Evolutionary conservation across 2,113 vertebrate genomes (phyloP).

Genomic region (Geococcyx californianus): DNA sequence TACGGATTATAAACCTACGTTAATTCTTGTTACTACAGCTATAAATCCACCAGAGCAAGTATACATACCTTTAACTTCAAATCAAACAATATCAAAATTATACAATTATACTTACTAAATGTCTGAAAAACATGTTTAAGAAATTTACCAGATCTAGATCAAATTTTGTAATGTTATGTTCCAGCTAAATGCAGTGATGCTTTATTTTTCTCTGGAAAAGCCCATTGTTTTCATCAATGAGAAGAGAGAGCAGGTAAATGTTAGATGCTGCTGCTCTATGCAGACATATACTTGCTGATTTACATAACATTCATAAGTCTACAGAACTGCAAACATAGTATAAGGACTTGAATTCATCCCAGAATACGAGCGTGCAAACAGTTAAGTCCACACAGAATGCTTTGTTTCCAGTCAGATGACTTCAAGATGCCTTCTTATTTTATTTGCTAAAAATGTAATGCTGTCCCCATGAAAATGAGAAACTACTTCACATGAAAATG

Average conservation of each 20-base stretch:
- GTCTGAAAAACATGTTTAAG: background rate
- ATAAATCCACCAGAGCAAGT: background rate
- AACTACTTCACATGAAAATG: background rate
- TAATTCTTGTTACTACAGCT: background rate
- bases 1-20: background rate
- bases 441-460: background rate
- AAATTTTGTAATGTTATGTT: background rate
- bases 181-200: background rate
- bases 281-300: background rate
- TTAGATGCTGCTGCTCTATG: background rate
- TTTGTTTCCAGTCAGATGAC: background rate
- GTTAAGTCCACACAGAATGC: background rate
- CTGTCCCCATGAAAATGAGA: background rate
- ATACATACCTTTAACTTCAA: background rate
- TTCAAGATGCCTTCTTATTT: background rate
- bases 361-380: background rate
- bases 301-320: background rate
- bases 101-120: too few species aligned
- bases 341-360: background rate
- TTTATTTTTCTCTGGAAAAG: background rate
- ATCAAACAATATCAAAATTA: background rate
- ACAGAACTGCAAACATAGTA: background rate
- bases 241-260: background rate
- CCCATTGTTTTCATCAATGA: background rate
- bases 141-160: background rate